A percentile compares a stretch with the other conserved stretches of the same genome.
Evolutionary conservation across 2,113 vertebrate species (phyloP).

Genomic region (Anarrhichthys ocellatus): DNA sequence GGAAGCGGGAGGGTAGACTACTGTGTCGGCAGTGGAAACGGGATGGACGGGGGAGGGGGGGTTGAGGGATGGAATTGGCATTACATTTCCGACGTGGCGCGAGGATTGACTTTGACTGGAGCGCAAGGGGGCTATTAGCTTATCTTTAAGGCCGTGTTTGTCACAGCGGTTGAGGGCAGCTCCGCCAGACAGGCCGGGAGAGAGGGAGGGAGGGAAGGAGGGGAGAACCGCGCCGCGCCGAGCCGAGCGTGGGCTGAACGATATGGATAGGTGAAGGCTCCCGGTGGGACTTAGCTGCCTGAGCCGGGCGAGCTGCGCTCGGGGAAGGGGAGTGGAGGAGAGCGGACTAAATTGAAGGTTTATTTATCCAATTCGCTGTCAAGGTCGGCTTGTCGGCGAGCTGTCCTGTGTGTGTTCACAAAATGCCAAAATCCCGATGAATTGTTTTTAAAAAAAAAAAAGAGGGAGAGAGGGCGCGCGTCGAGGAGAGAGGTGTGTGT

Average conservation of each 20-base stretch:
- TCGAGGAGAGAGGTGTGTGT: conserved; percentile 10
- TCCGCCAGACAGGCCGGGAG: conserved; percentile 82
- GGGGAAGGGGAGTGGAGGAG: conserved; percentile 81
- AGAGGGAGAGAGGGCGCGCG: conserved; percentile 54
- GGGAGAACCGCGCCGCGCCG: conserved; percentile 37
- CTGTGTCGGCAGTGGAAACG: conserved; percentile 62
- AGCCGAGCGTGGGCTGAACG: conserved; percentile 92
- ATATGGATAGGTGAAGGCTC: conserved; percentile 99
- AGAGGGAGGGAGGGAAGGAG: conserved; percentile 59
- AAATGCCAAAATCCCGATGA: conserved; percentile 99
- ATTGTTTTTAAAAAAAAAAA: conserved; percentile 91
- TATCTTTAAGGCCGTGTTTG: conserved; percentile 97
- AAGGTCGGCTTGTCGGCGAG: conserved; percentile 98
- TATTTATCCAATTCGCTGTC: conserved; percentile 99
- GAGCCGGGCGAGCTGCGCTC: conserved; percentile 82
- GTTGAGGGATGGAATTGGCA: conserved; percentile 91
- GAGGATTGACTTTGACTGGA: conserved; percentile 98
- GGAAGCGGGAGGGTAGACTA: conserved; percentile 42
- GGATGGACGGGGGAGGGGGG: conserved; percentile 85
- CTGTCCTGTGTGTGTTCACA: conserved; percentile 97
- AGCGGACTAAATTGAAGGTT: conserved; percentile 99
- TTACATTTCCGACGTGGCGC: conserved; percentile 94
- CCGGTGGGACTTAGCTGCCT: conserved; percentile 89
- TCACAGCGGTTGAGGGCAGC: conserved; percentile 90
- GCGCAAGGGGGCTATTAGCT: conserved; percentile 88